Base-by-base conservation (phyloP, 2,113 vertebrate genomes). In the Egretta garzetta region DNA sequence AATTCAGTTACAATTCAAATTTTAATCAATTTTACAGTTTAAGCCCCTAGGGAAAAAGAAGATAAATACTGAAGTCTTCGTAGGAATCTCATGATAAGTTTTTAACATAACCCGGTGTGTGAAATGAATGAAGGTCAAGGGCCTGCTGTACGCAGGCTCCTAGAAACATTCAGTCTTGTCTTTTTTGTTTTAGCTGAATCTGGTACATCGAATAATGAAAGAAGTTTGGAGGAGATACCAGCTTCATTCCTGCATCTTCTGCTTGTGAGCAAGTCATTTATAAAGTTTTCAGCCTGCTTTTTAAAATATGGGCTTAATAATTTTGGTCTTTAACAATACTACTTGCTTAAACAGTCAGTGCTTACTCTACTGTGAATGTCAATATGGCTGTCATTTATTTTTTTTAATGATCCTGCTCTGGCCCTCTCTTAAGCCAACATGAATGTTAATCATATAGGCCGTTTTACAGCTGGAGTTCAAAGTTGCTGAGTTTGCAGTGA, bases 121-220 rank as follows among this genome's bases (percentile, higher is more conserved):
- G 63, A 45, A 82, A 82, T 85, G 59, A 58, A 15, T 32, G 27
- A 80, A 95, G 27, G 49, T n/a, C 83, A 82, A 93, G 12, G 13
- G 5, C 10, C 81, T 80, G 68, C 64, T 90, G 23, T 59, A 32
- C 18, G 10, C 15, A 59, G 50, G 18, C 66, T 85, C 8, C 37
- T 58, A 63, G 32, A 83, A 74, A 73, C 67, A 60, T n/a, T 20
- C 10, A 41, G 6, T 79, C 24, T 72, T 76, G 22, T 68, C 11
- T 86, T 68, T 95, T 88, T 70, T 37, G 45, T 95, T 98, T 62
- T 97, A 99, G 99, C 96, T 99, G 98, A 98, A 99, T 95, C 98
- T 99, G 96, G 97, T 99, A 81, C 98, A 99, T 97, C 97, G 97
- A 96, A 98, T 99, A 95, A 83, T 99, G 98, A 99, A 99, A 93